Evolutionary conservation across 1,140 invertebrate genomes (phyloP), one percentile per base, ranked within the genome.

Genomic region (Theocolax elegans): DNA sequence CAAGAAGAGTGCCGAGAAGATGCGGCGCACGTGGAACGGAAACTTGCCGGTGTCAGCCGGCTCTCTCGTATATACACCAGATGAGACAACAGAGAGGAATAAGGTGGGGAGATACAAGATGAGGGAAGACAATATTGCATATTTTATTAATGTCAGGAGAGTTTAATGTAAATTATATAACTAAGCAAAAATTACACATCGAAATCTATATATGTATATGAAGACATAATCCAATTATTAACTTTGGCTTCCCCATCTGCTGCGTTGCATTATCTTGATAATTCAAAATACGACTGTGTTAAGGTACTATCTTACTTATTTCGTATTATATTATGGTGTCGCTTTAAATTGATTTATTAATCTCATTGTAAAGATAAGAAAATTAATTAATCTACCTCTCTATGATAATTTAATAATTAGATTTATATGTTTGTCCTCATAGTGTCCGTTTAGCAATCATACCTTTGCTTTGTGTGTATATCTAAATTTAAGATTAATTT

Each of bases 1-100:
- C 12, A 29, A 23, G 53, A 49, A 35, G 21, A 1, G 10, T 56
- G 23, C 4, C 42, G 44, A 56, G 53, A 66, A 44, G 53, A 21
- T 44, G 38, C 40, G 12, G 25, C 44, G 44, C 65, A 67, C 54
- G 42, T 67, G 65, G 42, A 49, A 59, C 40, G 44, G 54, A 59
- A 59, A 59, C 40, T 59, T 59, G 42, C 42, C 19, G 29, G 54
- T 67, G 21, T 67, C 44, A 59, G 53, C 23, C 40, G 64, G 54
- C 10, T 40, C 54, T 21, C 54, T 21, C 29, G 9, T 49, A 67
- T 25, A 59, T 49, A n/a, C 15, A 19, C 31, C 54, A 49, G 31
- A 67, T 67, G 42, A 49, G 54, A 67, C 58, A 67, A 49, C 44
- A 23, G 1, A 7, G 54, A 38, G 40, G 23, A 12, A 31, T 15